Evolutionary conservation across 1,140 invertebrate genomes (phyloP).

Genomic region (Drosophila elegans): DNA sequence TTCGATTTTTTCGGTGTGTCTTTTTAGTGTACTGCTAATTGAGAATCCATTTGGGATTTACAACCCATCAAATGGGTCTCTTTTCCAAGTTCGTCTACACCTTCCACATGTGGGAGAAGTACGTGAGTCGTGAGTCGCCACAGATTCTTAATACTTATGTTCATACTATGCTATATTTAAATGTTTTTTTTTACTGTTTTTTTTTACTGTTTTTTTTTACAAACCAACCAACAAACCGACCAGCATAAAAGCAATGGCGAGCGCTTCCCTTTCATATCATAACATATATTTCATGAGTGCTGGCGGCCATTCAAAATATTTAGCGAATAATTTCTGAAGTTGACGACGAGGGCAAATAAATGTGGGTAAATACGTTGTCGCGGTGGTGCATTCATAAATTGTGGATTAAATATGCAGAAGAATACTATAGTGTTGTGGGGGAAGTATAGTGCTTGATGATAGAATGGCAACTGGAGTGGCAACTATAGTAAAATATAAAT

Average conservation of each 20-base stretch:
- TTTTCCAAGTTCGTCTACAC: conserved; percentile 74
- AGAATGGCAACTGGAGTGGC: neutral
- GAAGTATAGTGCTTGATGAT: neutral
- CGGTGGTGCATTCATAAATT: neutral
- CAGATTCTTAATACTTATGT: neutral
- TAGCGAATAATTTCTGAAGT: conserved; percentile 17
- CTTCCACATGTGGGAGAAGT: conserved; percentile 73
- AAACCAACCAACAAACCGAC: neutral
- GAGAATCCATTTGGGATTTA: conserved; percentile 59
- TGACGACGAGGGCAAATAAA: conserved; percentile 2
- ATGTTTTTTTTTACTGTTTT: neutral
- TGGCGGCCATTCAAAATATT: conserved; percentile 11
- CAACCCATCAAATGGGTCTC: conserved; percentile 60
- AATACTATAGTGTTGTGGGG: too few relatives aligned
- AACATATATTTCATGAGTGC: conserved; percentile 1
- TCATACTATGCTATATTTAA: neutral
- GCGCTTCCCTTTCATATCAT: conserved; percentile 3
- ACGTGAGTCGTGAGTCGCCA: conserved; percentile 46
- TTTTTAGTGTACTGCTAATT: conserved; percentile 61
- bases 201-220: neutral
- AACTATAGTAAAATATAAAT: neutral
- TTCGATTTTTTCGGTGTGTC: neutral
- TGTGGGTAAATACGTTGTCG: conserved; percentile 1
- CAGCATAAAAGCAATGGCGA: conserved; percentile 11
- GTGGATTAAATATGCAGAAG: neutral